Evolutionary conservation across 2,888 invertebrate species (phyloP).

Genomic region (Luffia ferchaultella): DNA sequence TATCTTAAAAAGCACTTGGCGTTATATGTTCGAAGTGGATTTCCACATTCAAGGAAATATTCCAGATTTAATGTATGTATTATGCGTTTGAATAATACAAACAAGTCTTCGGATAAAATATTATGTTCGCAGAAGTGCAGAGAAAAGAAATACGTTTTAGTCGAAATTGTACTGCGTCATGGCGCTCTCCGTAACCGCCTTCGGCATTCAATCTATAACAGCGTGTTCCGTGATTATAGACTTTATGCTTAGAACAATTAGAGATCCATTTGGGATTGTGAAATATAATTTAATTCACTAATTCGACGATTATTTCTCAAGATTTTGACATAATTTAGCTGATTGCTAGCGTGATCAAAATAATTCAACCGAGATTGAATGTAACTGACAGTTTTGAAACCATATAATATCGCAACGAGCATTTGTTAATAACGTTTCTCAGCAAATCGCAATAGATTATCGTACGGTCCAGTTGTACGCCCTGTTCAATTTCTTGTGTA

Average conservation of each 20-base stretch:
- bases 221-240: background rate
- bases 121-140: background rate
- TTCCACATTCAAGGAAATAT: no score
- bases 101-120: no score
- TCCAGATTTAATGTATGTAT: no score
- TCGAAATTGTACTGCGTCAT: background rate
- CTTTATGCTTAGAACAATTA: background rate
- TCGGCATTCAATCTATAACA: background rate
- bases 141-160: background rate
- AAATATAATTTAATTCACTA: background rate
- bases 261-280: background rate
- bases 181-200: background rate
- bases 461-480: background rate
- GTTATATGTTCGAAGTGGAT: no score
- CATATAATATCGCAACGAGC: background rate
- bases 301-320: conserved; percentile 1
- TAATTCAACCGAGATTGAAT: background rate
- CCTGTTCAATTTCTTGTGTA: background rate
- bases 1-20: no score
- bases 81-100: no score
- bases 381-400: background rate
- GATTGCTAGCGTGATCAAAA: background rate
- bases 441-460: background rate
- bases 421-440: background rate
- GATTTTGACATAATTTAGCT: background rate